These are phyloP conservation scores for Cyphomyrus discorhynchus DNA, from an alignment of 2,113 vertebrate genomes.

Conservation along the genomic window DNA sequence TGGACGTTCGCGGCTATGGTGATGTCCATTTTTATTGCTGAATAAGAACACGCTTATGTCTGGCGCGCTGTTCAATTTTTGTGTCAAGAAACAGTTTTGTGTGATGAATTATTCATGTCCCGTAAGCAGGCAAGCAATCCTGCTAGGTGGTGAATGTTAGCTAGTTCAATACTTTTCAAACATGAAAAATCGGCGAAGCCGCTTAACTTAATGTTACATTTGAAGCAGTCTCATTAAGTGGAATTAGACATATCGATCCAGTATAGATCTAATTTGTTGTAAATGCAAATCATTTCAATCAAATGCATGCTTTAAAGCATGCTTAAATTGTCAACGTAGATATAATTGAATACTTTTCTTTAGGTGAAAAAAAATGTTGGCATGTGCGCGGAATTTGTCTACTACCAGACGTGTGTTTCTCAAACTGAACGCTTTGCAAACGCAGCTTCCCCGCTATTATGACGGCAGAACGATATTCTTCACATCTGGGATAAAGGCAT, in stretches of 20 bases:
- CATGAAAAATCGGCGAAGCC: neutral
- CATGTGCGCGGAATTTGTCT: neutral
- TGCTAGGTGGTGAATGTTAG: constrained; percentile 11
- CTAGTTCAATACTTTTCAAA: neutral
- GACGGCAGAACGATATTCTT: neutral
- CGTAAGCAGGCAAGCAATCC: constrained; percentile 26
- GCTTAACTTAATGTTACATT: neutral
- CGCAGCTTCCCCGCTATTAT: neutral
- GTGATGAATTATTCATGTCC: constrained; percentile 45
- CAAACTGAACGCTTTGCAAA: neutral
- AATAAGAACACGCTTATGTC: neutral
- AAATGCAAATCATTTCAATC: neutral
- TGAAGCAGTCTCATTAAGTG: neutral
- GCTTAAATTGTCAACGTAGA: neutral
- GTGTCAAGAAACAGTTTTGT: constrained; percentile 33
- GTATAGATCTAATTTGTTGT: neutral
- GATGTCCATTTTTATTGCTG: neutral
- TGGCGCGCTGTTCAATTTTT: constrained; percentile 25
- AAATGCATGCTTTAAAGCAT: neutral
- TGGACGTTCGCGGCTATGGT: neutral
- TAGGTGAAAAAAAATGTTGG: neutral
- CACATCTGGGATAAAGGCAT: neutral
- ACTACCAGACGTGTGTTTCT: neutral
- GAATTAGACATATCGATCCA: neutral
- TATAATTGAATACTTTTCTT: neutral